phyloP scores from a whole-genome alignment of 2,113 vertebrate species.

The Antechinus flavipes region DNA sequence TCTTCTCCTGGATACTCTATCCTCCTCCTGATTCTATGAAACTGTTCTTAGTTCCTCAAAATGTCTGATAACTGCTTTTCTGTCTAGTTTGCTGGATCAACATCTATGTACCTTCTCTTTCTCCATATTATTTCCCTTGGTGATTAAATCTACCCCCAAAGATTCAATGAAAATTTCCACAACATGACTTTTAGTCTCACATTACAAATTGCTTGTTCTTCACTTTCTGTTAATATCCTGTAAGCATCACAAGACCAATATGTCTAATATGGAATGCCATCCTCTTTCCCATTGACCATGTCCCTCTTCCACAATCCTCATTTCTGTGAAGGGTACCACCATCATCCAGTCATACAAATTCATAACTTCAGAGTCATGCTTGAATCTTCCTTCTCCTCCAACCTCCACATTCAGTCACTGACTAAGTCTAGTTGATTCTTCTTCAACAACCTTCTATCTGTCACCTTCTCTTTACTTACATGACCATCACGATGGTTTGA shows the following conservation, averaged over 20 bases:
- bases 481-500: not conserved
- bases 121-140: not conserved
- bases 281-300: not conserved
- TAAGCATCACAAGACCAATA: not conserved
- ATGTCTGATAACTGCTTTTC: not conserved
- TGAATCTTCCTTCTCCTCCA: not conserved
- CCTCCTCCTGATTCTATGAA: not conserved
- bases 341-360: not conserved
- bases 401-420: not conserved
- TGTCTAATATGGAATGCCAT: not conserved
- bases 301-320: not conserved
- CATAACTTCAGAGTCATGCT: not conserved
- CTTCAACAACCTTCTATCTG: not conserved
- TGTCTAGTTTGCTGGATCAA: not conserved
- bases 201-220: not conserved
- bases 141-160: not conserved
- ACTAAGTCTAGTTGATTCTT: not conserved
- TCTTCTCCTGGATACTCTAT: not conserved
- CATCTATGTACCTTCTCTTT: not conserved
- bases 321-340: not conserved
- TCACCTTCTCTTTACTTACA: not conserved
- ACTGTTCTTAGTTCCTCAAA: not conserved
- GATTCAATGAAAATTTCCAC: not conserved
- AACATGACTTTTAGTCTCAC: not conserved
- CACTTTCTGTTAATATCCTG: not conserved